phyloP scores from a whole-genome alignment of 2,113 vertebrate genomes.

The Cricetomys ansorgei region DNA sequence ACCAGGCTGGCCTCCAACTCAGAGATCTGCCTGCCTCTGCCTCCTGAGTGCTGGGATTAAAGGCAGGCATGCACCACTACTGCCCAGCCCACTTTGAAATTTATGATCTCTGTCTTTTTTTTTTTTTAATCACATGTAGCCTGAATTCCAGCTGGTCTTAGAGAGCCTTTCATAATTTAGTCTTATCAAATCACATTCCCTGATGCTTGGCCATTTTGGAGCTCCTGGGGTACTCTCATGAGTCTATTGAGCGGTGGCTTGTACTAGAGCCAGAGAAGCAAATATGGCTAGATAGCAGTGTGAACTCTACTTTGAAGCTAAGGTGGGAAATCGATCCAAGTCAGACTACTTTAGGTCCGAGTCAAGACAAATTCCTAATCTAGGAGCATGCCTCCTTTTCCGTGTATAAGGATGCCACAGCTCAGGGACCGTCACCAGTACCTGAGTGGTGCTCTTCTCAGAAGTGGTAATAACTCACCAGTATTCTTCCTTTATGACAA shows the following conservation, averaged over 20 bases:
- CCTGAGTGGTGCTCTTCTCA: not conserved
- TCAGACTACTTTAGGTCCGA: not conserved
- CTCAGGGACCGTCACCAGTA: not conserved
- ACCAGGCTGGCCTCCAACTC: not conserved
- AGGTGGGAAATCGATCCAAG: not conserved
- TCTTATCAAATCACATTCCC: not conserved
- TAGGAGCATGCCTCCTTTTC: not conserved
- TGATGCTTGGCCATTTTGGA: not conserved
- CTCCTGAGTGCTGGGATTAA: not conserved
- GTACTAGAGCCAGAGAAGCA: not conserved
- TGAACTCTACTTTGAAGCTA: not conserved
- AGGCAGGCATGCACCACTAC: not conserved
- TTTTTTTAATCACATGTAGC: not conserved
- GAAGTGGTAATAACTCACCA: not conserved
- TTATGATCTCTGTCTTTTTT: not conserved
- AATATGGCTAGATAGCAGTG: not conserved
- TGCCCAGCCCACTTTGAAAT: not conserved
- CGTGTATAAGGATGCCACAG: not conserved
- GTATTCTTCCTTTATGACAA: not conserved
- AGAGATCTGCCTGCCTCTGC: not conserved
- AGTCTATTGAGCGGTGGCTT: not conserved
- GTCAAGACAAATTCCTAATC: not conserved
- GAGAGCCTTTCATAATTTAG: slow-evolving; percentile 1
- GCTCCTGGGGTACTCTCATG: not conserved
- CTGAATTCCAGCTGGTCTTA: slow-evolving; percentile 17